Evolutionary conservation across 2,113 vertebrate species (phyloP).

Genomic region (Meles meles): DNA sequence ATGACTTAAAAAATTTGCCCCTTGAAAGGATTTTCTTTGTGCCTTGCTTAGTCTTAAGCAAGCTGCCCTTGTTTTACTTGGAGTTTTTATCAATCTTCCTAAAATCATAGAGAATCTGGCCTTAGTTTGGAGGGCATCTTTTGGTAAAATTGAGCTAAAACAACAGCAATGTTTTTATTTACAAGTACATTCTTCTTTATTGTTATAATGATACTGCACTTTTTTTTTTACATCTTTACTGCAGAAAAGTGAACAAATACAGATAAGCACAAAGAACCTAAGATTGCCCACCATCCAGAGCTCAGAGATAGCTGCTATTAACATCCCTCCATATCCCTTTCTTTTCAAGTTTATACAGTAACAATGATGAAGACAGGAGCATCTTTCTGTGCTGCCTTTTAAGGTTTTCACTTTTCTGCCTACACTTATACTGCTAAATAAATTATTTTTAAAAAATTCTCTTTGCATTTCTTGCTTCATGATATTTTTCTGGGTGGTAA

Average conservation of each 20-base stretch:
- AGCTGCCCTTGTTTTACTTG: background rate
- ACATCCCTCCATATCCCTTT: background rate
- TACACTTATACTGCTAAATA: background rate
- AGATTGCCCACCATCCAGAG: accelerated
- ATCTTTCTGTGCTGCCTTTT: background rate
- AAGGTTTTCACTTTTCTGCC: background rate
- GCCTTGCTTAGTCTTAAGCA: background rate
- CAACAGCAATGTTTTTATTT: background rate
- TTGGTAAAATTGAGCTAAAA: background rate
- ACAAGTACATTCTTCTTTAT: background rate
- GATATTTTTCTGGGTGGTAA: background rate
- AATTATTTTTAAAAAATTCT: background rate
- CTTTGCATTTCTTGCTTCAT: background rate
- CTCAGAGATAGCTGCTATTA: background rate
- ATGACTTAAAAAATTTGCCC: background rate
- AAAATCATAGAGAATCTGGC: background rate
- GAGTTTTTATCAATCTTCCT: background rate
- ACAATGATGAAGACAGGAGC: background rate
- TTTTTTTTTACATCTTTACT: background rate
- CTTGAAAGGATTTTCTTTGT: background rate
- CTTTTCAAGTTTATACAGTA: background rate
- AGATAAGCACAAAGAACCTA: background rate
- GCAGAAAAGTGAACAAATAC: background rate
- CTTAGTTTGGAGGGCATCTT: background rate
- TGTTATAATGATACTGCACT: background rate